Evolutionary conservation across 2,797 vertebrate genomes (phyloP).

Genomic region (Tapirus indicus): DNA sequence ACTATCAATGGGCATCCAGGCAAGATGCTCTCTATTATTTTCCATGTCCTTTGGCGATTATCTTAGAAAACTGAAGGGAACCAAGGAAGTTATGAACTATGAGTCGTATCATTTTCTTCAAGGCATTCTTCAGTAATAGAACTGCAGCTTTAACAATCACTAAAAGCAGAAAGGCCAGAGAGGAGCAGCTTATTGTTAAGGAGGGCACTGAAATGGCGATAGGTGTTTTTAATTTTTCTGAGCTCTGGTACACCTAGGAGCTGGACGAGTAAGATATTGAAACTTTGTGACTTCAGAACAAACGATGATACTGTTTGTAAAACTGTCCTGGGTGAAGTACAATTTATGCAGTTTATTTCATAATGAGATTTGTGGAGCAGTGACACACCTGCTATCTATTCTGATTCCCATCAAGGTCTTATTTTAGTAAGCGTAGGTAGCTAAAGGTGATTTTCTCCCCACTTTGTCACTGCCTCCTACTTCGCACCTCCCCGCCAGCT

Average conservation of each 20-base stretch:
- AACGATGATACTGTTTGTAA: not conserved
- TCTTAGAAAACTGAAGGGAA: not conserved
- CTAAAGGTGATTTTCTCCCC: not conserved
- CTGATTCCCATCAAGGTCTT: not conserved
- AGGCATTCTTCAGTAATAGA: not conserved
- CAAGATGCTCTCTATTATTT: not conserved
- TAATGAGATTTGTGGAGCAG: not conserved
- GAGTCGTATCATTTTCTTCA: conserved; percentile 3
- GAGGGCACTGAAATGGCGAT: not conserved
- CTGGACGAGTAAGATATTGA: not conserved
- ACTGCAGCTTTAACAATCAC: not conserved
- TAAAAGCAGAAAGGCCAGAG: not conserved
- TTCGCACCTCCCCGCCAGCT: not conserved
- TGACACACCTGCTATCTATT: not conserved
- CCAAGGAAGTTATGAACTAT: conserved; percentile 38
- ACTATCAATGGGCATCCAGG: not conserved
- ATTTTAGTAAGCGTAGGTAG: not conserved
- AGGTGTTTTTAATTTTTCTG: not conserved
- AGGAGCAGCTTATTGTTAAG: not conserved
- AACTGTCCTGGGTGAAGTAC: not conserved
- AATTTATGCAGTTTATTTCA: not conserved
- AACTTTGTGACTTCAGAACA: not conserved
- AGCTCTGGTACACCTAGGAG: not conserved
- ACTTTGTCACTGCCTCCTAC: not conserved
- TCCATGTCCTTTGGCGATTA: conserved; percentile 32